Conservation (phyloP, 1,140 invertebrate genomes). For the Sipha flava region DNA sequence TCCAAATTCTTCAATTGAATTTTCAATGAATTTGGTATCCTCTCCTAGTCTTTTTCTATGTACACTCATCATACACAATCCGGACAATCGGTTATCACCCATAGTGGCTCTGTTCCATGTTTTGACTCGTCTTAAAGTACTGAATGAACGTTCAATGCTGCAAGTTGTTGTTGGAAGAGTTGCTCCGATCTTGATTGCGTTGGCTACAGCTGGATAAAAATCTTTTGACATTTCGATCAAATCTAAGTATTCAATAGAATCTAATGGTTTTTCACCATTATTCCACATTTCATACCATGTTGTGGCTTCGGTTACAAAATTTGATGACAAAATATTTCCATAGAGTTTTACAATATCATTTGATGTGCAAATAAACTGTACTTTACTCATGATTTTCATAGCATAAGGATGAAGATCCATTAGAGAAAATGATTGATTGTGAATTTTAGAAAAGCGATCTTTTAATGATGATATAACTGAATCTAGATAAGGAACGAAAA, state of each 20-base stretch:
- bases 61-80: neutral
- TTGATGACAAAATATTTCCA: neutral
- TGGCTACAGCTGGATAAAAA: neutral
- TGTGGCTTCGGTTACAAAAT: neutral
- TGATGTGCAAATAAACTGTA: neutral
- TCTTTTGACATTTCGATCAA: neutral
- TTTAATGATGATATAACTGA: neutral
- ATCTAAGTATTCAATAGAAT: too few species aligned
- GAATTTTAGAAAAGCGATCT: neutral
- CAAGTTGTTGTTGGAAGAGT: too few species aligned
- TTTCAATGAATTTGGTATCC: neutral
- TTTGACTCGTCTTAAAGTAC: neutral
- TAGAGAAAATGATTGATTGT: neutral
- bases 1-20: neutral
- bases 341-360: neutral
- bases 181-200: neutral
- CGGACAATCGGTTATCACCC: neutral
- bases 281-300: neutral
- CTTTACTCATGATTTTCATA: neutral
- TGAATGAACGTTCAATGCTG: neutral
- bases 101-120: neutral
- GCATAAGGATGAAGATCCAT: neutral
- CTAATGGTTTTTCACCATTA: neutral
- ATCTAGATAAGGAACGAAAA: neutral
- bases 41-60: neutral